Base-by-base conservation (phyloP, 2,113 vertebrate genomes). In the Perccottus glenii region DNA sequence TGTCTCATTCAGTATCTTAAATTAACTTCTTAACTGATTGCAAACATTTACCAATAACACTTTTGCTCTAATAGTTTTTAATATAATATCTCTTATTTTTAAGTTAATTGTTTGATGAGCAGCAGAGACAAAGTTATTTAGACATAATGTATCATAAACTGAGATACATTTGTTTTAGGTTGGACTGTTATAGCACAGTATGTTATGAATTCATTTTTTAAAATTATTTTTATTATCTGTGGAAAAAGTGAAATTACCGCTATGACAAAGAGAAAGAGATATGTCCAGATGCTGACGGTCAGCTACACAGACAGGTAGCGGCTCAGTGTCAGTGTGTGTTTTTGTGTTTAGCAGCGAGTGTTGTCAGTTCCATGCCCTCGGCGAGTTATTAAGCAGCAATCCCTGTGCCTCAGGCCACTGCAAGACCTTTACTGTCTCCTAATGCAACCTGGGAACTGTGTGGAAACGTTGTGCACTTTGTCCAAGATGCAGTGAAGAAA, bases 361-460 rank as follows among this genome's bases (percentile, higher is more conserved):
- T 78, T 84, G 84, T 85, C 85, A 89, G 85, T 62, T 85, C 78
- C 75, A 70, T 69, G 86, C 88, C 88, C 65, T 36, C 16, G 87
- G 87, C 85, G 14, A 75, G 75, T 87, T 88, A 88, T 90, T 89
- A 91, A 85, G 78, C 77, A 82, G 83, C 73, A 56, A 87, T 85
- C 64, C 78, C 67, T 66, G 64, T 44, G 89, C 90, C 90, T 72
- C 69, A 75, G 90, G 90, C 87, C 83, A 85, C 81, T 67, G 63
- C 69, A 64, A 82, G 81, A 87, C 88, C 83, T 88, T 84, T 78
- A 76, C 81, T 67, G 82, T 83, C 63, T 84, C 71, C 70, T 78
- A 68, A 73, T 75, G 79, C 62, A 78, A 69, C 79, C 60, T 44
- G 52, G 71, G 53, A 69, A 86, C 51, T 58, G 14, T 53, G 60